Base-by-base conservation (phyloP, 2,888 invertebrate species). In the Salpingus planirostris region DNA sequence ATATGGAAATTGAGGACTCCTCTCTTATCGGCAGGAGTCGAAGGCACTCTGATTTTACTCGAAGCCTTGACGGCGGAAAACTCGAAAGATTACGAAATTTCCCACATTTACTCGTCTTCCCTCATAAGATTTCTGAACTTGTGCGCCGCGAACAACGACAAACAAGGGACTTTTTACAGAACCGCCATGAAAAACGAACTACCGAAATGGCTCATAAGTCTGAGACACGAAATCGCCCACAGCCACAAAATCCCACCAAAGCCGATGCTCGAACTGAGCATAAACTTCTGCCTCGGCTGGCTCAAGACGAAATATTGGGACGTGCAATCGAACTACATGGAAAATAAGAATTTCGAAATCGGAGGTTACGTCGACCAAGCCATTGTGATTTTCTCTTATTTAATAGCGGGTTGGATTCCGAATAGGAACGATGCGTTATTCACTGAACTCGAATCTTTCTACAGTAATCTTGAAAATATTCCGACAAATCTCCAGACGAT, bases 201-300 rank as follows among this genome's bases (percentile, higher is more conserved):
- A 22, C 88, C 89, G 1, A 74, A 78, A 38, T 88, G 87, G 86
- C 70, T 90, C 33, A 77, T 88, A 3, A 76, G 80, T 43, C 59
- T 89, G 29, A 69, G 89, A 30, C 87, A 90, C 57, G 78, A 83
- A 42, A 75, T 80, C 21, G 80, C 87, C 14, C 89, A 90, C 57
- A 74, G 74, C 31, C 70, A 76, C 42, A 69, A 70, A 38, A 60
- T 84, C 15, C 86, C 87, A 10, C 70, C 78, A 0, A 57, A 81
- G 14, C 65, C 66, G 24, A 61, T 77, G 28, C 63, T 89, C 3
- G 67, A 76, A 54, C 68, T 73, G 43, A 85, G 80, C 2, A 65
- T 76, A 12, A 55, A 68, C 13, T 71, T 76, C 48, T 71, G 79
- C 32, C 62, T 83, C 24, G 57, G 73, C 2, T 89, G 86, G 85